Evolutionary conservation across 2,113 vertebrate species (phyloP), one percentile per base, ranked within the genome.

Genomic region (Nyctibius bracteatus): DNA sequence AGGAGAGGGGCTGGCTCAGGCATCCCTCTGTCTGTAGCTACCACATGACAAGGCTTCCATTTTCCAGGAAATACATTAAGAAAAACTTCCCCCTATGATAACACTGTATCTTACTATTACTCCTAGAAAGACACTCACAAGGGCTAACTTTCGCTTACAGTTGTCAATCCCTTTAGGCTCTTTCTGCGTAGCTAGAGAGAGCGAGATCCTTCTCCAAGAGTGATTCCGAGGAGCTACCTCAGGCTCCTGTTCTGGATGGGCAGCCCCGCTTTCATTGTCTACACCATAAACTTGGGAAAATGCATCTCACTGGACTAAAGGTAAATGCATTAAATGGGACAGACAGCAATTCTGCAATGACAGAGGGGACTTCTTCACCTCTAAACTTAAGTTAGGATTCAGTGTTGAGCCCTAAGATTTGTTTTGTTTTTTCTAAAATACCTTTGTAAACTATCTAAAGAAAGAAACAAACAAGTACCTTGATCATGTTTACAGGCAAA

Each of bases 11-110:
- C n/a, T 63, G 81, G 31, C 55, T 81, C 81, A 51, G 65, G 55
- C 55, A 33, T 30, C 44, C 51, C 55, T 37, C 85, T 2, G 3
- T 58, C 47, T n/a, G 17, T 6, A 87, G 30, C 17, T 7, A 11
- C 1, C 0, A 3, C 27, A 22, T 11, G 7, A 8, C 3, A 10
- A 59, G 4, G 25, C 8, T 86, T 39, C 52, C 41, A 19, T 51
- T 35, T 75, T 75, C 57, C 49, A 47, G 16, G 16, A 81, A 52
- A 49, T 5, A 17, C 2, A 37, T 10, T 6, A n/a, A 51, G 62
- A 59, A 86, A 88, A 61, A 9, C 35, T 37, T 49, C n/a, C 37
- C 41, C 18, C 2, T 30, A n/a, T 11, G 35, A 30, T 54, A 47
- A 39, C 8, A 18, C 11, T 52, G 0, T 18, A 39, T 73, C 16